Percentiles rank a stretch among this genome's conserved stretches.
phyloP scores from a whole-genome alignment of 2,888 invertebrate species.

The Heliconius ethilla region DNA sequence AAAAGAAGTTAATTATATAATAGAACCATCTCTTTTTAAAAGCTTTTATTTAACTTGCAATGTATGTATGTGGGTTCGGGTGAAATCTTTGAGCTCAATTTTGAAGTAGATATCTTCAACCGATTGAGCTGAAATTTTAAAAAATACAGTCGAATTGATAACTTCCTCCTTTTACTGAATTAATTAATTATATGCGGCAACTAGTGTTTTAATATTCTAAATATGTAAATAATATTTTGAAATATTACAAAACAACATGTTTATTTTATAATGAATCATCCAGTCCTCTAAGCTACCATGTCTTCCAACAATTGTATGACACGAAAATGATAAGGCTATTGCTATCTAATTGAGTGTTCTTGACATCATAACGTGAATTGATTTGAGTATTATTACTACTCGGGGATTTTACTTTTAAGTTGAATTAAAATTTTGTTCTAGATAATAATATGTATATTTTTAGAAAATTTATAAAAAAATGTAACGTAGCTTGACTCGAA shows the following conservation, averaged over 20 bases:
- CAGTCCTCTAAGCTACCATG: neutral
- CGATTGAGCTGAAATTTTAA: no score
- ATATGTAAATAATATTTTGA: neutral
- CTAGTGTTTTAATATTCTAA: no score
- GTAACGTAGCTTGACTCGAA: no score
- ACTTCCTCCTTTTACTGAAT: neutral
- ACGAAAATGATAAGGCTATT: conserved; percentile 35
- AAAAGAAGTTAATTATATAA: no score
- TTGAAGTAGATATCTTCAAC: no score
- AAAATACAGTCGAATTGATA: neutral
- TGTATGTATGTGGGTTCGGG: no score
- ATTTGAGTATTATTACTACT: neutral
- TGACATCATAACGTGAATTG: conserved; percentile 24
- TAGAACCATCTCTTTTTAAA: no score
- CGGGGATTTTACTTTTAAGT: conserved; percentile 11
- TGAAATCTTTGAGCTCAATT: no score
- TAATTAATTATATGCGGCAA: no score
- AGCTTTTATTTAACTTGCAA: no score
- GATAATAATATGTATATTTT: no score
- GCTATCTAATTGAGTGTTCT: conserved; percentile 23
- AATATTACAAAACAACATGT: conserved; percentile 6
- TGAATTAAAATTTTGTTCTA: neutral
- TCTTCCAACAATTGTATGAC: conserved; percentile 27
- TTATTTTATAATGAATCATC: neutral
- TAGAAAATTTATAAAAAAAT: no score